Evolutionary conservation across 2,888 invertebrate genomes (phyloP).

Genomic region (Andrena trimmerana): DNA sequence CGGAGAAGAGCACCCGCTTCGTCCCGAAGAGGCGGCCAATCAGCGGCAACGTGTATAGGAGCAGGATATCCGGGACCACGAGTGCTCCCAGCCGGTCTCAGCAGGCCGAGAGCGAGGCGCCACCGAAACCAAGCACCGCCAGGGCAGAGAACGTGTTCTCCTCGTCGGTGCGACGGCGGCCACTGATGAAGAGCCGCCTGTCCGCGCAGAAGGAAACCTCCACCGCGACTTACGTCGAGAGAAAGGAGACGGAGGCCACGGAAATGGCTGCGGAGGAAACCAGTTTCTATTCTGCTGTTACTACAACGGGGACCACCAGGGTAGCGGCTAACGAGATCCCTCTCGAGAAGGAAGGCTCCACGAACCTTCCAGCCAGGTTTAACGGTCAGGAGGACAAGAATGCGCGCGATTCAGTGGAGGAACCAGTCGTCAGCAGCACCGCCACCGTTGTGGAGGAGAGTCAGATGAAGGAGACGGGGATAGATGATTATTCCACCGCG

Average conservation of each 20-base stretch:
- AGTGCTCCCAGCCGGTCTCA: slow-evolving; percentile 37
- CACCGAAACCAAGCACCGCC: slow-evolving; percentile 69
- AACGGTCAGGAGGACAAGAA: slow-evolving; percentile 26
- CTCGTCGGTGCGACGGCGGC: slow-evolving; percentile 77
- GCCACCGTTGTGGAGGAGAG: slow-evolving; percentile 25
- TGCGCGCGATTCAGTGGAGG: neutral
- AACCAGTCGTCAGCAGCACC: slow-evolving; percentile 45
- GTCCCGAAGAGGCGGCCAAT: slow-evolving; percentile 78
- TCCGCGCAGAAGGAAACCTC: slow-evolving; percentile 66
- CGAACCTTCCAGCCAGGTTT: slow-evolving; percentile 12
- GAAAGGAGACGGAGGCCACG: slow-evolving; percentile 85
- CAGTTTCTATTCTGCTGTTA: slow-evolving; percentile 86
- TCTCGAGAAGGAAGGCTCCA: slow-evolving; percentile 29
- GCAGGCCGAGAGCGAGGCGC: slow-evolving; percentile 38
- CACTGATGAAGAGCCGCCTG: slow-evolving; percentile 72
- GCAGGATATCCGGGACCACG: slow-evolving; percentile 72
- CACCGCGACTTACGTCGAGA: slow-evolving; percentile 46
- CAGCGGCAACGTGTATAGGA: slow-evolving; percentile 77
- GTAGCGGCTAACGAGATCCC: slow-evolving; percentile 79
- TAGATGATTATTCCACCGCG: slow-evolving; percentile 15
- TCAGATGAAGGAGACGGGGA: slow-evolving; percentile 23
- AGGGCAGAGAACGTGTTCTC: slow-evolving; percentile 79
- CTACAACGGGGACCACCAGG: slow-evolving; percentile 73
- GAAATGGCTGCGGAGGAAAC: slow-evolving; percentile 86
- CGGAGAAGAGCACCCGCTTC: slow-evolving; percentile 76